These are phyloP conservation scores for Siniperca undulata DNA, from an alignment of 2,797 vertebrate species.

Conservation along the genomic window DNA sequence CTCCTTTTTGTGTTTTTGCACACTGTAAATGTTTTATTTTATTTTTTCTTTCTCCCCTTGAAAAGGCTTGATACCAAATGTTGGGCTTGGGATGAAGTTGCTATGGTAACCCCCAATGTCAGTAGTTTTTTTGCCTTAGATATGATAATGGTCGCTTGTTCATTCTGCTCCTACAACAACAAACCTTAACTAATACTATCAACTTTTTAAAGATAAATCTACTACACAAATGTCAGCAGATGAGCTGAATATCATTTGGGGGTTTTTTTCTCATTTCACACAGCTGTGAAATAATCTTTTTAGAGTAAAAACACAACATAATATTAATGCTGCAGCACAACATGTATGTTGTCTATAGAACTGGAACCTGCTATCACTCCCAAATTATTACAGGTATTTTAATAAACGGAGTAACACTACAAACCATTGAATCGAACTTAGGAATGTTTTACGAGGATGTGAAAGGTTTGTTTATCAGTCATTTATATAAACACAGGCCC, in stretches of 20 bases:
- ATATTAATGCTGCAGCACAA: conserved; percentile 36
- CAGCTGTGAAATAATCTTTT: conserved; percentile 44
- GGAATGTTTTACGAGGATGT: conserved; percentile 7
- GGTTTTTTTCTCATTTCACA: conserved; percentile 17
- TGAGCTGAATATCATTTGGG: background rate
- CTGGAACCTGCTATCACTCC: conserved; percentile 5
- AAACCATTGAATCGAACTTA: conserved; percentile 7
- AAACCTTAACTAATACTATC: conserved; percentile 20
- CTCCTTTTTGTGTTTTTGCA: conserved; percentile 82
- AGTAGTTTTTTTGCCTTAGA: conserved; percentile 31
- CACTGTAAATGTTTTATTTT: conserved; percentile 45
- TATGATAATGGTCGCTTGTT: conserved; percentile 10
- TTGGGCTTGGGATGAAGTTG: conserved; percentile 89
- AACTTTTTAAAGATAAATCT: conserved; percentile 33
- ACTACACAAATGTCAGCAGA: background rate
- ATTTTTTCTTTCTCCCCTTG: conserved; percentile 72
- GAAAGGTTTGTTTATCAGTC: conserved; percentile 13
- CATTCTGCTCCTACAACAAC: conserved; percentile 29
- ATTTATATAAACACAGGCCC: background rate
- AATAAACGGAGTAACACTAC: conserved; percentile 25
- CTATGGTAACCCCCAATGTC: conserved; percentile 44
- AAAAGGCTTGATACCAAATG: conserved; percentile 88
- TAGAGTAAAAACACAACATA: conserved; percentile 4
- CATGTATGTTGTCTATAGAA: background rate
- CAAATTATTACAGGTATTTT: conserved; percentile 21